phyloP scores from a whole-genome alignment of 2,113 vertebrate genomes.

The Nicator chloris region DNA sequence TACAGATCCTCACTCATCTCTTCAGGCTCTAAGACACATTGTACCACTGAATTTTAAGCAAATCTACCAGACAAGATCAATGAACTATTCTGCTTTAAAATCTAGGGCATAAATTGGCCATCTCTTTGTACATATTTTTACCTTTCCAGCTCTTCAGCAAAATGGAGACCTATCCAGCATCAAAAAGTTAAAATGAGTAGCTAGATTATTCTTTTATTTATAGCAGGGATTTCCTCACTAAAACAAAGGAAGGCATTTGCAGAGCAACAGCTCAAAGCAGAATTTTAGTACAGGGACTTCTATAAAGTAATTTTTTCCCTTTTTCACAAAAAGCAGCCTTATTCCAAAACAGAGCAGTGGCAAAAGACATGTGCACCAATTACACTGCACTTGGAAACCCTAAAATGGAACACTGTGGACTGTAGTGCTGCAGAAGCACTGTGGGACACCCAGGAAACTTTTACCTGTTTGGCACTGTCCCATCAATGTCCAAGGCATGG shows the following conservation, averaged over 20 bases:
- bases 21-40: slow-evolving; percentile 11
- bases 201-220: not conserved
- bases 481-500: not conserved
- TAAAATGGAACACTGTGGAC: not conserved
- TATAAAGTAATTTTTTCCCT: not conserved
- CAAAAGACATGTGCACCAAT: not conserved
- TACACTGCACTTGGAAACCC: not conserved
- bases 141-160: not conserved
- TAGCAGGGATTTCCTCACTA: not conserved
- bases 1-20: not conserved
- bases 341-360: not conserved
- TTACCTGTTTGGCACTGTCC: accelerated
- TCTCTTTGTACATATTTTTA: not conserved
- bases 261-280: not conserved
- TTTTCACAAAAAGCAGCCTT: not conserved
- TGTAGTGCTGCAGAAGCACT: not conserved
- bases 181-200: not conserved
- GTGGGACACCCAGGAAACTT: not conserved
- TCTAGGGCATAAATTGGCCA: slow-evolving; percentile 4
- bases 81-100: slow-evolving; percentile 39
- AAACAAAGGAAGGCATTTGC: not conserved
- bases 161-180: not conserved
- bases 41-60: slow-evolving; percentile 20
- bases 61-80: slow-evolving; percentile 26
- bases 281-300: not conserved